Conservation (phyloP, 2,113 vertebrate genomes). For the Campylomormyrus tamandua region DNA sequence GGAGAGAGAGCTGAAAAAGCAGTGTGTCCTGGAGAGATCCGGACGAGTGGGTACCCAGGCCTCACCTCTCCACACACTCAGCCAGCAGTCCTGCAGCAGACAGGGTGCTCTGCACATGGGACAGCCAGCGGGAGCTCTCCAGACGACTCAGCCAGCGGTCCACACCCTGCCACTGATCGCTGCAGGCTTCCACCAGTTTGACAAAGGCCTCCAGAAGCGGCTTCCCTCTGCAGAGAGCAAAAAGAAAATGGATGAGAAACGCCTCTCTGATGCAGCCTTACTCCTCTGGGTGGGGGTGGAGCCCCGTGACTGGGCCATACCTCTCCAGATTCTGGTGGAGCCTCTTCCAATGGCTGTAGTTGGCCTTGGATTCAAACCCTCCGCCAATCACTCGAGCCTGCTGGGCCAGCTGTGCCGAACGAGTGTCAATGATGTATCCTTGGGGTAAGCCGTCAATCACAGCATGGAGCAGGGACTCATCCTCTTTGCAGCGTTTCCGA, state of each 20-base stretch:
- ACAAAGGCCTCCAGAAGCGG: conserved; percentile 71
- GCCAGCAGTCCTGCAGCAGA: conserved; percentile 69
- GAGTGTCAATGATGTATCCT: conserved; percentile 70
- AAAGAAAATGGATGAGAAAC: not conserved
- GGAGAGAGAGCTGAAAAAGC: not conserved
- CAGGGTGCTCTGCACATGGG: conserved; percentile 69
- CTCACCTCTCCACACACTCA: conserved; percentile 75
- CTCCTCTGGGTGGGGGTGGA: not conserved
- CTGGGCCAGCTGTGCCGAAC: conserved; percentile 67
- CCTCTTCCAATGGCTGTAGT: conserved; percentile 63
- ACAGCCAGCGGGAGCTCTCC: conserved; percentile 74
- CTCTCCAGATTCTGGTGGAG: conserved; percentile 72
- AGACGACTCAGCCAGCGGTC: conserved; percentile 75
- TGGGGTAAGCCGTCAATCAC: conserved; percentile 41
- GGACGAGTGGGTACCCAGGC: not conserved
- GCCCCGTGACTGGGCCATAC: conserved; percentile 39
- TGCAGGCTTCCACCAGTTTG: conserved; percentile 67
- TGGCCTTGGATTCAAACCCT: conserved; percentile 68
- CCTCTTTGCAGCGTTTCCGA: conserved; percentile 64
- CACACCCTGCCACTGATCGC: conserved; percentile 55
- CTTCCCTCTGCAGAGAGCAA: conserved; percentile 56
- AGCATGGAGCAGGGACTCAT: conserved; percentile 60
- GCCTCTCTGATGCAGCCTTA: not conserved
- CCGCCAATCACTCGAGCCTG: conserved; percentile 65
- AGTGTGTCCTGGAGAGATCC: not conserved